Evolutionary conservation across 2,797 vertebrate genomes (phyloP).

Genomic region (Rousettus madagascariensis): DNA sequence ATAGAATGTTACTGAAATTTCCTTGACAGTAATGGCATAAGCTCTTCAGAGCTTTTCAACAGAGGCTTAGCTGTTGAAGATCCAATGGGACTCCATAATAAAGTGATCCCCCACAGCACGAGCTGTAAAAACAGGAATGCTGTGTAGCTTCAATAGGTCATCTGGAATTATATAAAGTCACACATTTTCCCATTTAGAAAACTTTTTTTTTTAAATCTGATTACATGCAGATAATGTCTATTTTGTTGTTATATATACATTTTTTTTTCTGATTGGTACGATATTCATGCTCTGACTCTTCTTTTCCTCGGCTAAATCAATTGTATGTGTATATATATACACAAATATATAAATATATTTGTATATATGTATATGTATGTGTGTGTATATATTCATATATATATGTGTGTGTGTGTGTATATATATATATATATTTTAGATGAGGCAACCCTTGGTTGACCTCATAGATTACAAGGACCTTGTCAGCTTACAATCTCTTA

Average conservation of each 20-base stretch:
- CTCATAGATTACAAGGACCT: too few relatives aligned
- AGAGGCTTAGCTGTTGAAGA: background rate
- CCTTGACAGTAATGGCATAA: background rate
- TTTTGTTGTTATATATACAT: background rate
- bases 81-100: background rate
- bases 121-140: background rate
- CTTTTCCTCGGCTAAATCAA: constrained; percentile 5
- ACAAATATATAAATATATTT: too few relatives aligned
- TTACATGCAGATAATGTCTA: background rate
- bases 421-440: too few relatives aligned
- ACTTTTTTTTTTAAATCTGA: background rate
- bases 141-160: background rate
- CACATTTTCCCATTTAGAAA: background rate
- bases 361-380: too few relatives aligned
- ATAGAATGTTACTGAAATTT: constrained; percentile 8
- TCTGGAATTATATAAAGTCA: background rate
- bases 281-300: constrained; percentile 15
- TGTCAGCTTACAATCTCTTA: too few relatives aligned
- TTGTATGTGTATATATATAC: background rate
- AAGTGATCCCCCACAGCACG: background rate
- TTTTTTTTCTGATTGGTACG: constrained; percentile 18
- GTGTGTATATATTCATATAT: too few relatives aligned
- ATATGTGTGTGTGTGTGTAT: too few relatives aligned
- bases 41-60: background rate
- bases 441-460: too few relatives aligned